phyloP scores from a whole-genome alignment of 2,113 vertebrate species.

The Platysteira castanea region DNA sequence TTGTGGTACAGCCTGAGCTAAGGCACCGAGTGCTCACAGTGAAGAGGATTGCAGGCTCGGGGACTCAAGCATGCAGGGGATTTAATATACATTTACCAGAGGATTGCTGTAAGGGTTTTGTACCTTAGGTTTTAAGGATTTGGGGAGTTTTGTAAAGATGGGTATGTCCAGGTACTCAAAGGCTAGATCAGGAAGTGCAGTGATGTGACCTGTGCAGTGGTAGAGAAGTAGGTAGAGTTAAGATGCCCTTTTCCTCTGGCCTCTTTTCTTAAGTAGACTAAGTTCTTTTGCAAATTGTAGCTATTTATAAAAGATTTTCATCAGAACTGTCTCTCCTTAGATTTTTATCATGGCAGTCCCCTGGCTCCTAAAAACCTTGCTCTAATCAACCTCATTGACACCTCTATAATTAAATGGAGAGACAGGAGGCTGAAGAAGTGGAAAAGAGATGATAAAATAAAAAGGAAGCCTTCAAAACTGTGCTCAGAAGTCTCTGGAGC shows the following conservation, averaged over 20 bases:
- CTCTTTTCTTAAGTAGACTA: constrained; percentile 29
- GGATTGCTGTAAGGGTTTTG: background rate
- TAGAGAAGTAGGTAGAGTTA: background rate
- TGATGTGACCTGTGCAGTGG: background rate
- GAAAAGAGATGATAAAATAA: background rate
- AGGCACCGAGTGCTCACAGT: background rate
- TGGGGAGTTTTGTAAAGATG: background rate
- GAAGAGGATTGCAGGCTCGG: background rate
- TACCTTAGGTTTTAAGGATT: background rate
- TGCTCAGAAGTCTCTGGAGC: background rate
- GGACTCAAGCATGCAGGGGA: fast-evolving
- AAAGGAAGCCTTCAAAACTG: background rate
- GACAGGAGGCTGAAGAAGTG: background rate
- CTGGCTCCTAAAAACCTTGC: background rate
- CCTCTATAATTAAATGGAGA: constrained; percentile 48
- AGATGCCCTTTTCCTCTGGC: background rate
- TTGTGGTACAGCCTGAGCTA: background rate
- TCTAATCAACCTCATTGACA: constrained; percentile 59
- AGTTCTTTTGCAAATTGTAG: background rate
- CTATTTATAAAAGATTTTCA: constrained; percentile 50
- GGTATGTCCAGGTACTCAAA: background rate
- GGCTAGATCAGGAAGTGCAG: background rate
- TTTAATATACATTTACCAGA: background rate
- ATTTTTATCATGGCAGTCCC: constrained; percentile 13
- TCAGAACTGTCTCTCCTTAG: constrained; percentile 17